Conservation (phyloP, 2,113 vertebrate species). For the Phrynocephalus versicolor region DNA sequence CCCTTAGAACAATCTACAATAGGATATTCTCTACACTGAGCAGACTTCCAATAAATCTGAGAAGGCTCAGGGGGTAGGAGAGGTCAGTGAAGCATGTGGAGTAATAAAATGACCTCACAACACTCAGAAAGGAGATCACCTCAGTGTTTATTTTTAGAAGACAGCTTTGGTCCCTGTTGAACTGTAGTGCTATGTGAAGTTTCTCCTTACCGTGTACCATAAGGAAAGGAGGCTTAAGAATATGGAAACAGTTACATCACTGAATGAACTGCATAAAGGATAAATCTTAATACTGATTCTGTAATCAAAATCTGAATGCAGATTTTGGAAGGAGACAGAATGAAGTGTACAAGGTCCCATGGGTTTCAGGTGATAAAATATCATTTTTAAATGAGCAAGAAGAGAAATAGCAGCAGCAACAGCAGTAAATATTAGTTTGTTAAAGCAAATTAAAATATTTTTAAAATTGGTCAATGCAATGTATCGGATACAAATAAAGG, state of each 20-base stretch:
- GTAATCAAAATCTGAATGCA: neutral
- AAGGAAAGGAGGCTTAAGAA: slow-evolving; percentile 5
- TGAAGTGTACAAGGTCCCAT: neutral
- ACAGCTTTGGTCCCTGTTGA: slow-evolving; percentile 42
- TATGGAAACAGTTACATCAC: slow-evolving; percentile 39
- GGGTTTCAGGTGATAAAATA: slow-evolving; percentile 20
- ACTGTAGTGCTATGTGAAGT: slow-evolving; percentile 49
- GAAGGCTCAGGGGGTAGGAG: slow-evolving; percentile 52
- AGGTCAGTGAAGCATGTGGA: slow-evolving; percentile 56
- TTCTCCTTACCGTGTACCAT: slow-evolving; percentile 1
- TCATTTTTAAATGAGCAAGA: neutral
- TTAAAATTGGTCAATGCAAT: neutral
- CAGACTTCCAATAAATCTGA: slow-evolving; percentile 66
- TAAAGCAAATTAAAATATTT: neutral
- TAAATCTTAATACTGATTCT: slow-evolving; percentile 31
- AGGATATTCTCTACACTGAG: slow-evolving; percentile 53
- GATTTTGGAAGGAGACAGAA: neutral
- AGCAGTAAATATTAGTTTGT: slow-evolving; percentile 18
- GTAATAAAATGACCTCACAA: slow-evolving; percentile 62
- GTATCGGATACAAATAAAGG: neutral
- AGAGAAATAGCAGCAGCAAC: neutral
- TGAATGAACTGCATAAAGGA: neutral
- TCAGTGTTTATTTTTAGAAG: slow-evolving; percentile 69
- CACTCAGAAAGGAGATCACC: slow-evolving; percentile 53
- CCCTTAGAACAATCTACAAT: neutral